Conservation (phyloP, 2,797 vertebrate genomes). For the Odontamblyopus lacepedii region DNA sequence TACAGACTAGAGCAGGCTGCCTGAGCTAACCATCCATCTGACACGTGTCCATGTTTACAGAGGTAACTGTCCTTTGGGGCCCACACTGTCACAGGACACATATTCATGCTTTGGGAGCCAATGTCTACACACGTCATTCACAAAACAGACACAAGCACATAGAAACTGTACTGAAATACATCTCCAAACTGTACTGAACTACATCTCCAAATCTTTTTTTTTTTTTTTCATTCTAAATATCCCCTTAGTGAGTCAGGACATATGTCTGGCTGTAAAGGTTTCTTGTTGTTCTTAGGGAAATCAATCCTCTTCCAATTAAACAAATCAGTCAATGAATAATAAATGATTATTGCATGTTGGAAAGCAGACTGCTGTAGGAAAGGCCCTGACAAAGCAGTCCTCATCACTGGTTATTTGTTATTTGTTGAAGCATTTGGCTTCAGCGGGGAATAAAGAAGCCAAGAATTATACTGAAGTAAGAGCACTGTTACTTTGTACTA, state of each 20-base stretch:
- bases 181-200: background rate
- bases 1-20: background rate
- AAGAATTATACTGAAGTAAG: background rate
- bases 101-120: conserved; percentile 1
- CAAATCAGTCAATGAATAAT: too few species aligned
- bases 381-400: too few species aligned
- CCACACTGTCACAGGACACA: background rate
- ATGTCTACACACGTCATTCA: conserved; percentile 6
- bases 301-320: too few species aligned
- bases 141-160: background rate
- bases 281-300: too few species aligned
- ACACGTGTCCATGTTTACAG: conserved; percentile 7
- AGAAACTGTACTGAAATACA: background rate
- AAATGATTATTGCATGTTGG: too few species aligned
- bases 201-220: too few species aligned
- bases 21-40: background rate
- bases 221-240: too few species aligned
- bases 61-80: background rate
- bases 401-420: too few species aligned
- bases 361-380: too few species aligned
- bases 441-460: background rate
- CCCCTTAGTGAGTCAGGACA: background rate
- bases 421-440: background rate
- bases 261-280: too few species aligned
- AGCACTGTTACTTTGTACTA: background rate